These are phyloP conservation scores for Coreius guichenoti DNA, from an alignment of 2,797 vertebrate genomes.

Conservation along the genomic window DNA sequence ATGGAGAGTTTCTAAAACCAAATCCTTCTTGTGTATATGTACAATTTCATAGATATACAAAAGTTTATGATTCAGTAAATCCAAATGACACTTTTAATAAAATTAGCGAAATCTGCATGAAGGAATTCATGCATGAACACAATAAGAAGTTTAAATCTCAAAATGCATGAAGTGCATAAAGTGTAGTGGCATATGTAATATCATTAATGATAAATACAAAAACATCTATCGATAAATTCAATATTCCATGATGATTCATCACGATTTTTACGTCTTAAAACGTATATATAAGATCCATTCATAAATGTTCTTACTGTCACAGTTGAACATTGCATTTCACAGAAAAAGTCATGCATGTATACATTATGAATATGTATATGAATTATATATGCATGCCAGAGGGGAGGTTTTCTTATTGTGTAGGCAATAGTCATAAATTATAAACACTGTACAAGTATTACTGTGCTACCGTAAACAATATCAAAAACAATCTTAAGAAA, in stretches of 20 bases:
- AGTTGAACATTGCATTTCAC: not conserved
- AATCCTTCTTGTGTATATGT: not conserved
- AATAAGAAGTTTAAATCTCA: too few relatives aligned
- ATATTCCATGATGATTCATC: not conserved
- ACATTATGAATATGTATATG: not conserved
- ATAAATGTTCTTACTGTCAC: not conserved
- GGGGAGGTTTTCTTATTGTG: not conserved
- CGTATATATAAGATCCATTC: not conserved
- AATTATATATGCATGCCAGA: slow-evolving; percentile 13
- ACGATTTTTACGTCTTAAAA: not conserved
- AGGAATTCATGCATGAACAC: not conserved
- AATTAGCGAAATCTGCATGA: not conserved
- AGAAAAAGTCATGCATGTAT: not conserved
- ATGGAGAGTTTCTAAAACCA: not conserved
- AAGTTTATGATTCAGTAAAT: not conserved
- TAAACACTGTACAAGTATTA: not conserved
- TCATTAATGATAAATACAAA: not conserved
- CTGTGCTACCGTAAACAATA: slow-evolving; percentile 16
- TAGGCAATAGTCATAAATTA: not conserved
- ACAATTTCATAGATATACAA: not conserved
- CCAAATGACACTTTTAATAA: too few relatives aligned
- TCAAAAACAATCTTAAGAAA: not conserved
- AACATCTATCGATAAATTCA: not conserved
- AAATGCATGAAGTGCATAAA: not conserved
- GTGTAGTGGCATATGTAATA: not conserved